Base-by-base conservation (phyloP, 1,140 invertebrate genomes). In the Parasteatoda tepidariorum region DNA sequence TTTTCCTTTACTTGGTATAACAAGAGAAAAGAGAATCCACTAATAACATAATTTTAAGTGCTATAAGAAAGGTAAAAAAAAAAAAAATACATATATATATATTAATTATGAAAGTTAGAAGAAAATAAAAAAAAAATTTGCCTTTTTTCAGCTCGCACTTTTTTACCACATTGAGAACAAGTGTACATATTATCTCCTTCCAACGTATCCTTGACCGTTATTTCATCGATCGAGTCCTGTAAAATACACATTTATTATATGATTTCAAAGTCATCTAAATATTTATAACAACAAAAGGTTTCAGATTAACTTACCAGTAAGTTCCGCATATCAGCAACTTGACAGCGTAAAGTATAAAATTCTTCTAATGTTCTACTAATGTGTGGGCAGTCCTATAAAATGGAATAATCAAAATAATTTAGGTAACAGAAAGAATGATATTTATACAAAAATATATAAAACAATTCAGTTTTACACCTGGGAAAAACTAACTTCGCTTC, bases 151-250 rank as follows among this genome's bases (percentile, higher is more conserved):
- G 97, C 97, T 57, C 96, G 90, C 22, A 98, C 96, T 92, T 98
- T 98, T 87, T 95, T 95, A 0, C 95, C 93, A 89, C 97, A 98
- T 73, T 97, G 95, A 7, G 95, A 97, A 88, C 97, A 98, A 0
- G 96, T 98, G 88, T 98, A 98, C 94, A 98, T 98, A 88, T 98
- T 98, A 88, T 98, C 97, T 24, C 97, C 97, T 89, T 98, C 97
- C 0, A 98, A 89, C 22, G 96, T 98, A 87, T 98, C 97, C 88
- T 98, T 98, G 0, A 98, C 96, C 0, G 96, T 98, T 0, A 98
- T 95, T 90, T 98, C 96, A 89, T 98, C 95, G 6, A 98, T 90
- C 30, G 96, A 97, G 89, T 98, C 96, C 89, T 90, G 83, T 30
- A 85, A 85, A 78, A 78, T 64, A 82, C 13, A 62, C 18, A 48